Base-by-base conservation (phyloP, 1,140 invertebrate species). In the Rhagoletis pomonella region DNA sequence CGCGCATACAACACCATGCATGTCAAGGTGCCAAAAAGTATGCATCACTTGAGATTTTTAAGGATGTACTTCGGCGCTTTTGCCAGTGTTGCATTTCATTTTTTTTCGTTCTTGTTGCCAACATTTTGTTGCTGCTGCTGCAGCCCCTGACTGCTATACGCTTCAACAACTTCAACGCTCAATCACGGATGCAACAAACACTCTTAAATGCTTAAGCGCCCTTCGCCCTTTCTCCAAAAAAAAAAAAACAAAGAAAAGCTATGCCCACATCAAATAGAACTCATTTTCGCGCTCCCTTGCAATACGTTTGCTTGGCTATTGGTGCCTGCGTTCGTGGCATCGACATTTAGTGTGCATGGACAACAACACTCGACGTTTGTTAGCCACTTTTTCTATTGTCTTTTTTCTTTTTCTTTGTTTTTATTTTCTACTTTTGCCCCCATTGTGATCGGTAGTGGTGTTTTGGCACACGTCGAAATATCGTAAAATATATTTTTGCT, bases 181-280 rank as follows among this genome's bases (percentile, higher is more conserved):
- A 81, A 81, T 81, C 73, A 81, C 73, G 73, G 73, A 55, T 81
- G 73, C 73, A 81, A 81, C 73, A 81, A 81, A 55, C 73, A 81
- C 73, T 81, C 17, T 81, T 81, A 50, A 81, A 50, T 81, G n/a
- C 73, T 55, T 17, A 14, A 9, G 73, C 44, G 17, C 73, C 44
- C n/a, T 29, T 55, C n/a, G 6, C n/a, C 19, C 4, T 67, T 14
- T 39, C 29, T 19, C n/a, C 4, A 29, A 67, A 17, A 59, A 59
- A 17, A 59, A 59, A 59, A 7, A 59, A 59, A 12, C 6, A 59
- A 59, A 59, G 1, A 12, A 59, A 67, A 39, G 2, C 73, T 81
- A 55, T 44, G 55, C 42, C 73, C 73, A 55, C 73, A 81, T 81
- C 73, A 81, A 81, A 81, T 55, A n/a, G n/a, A 55, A 81, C 73